Base-by-base conservation (phyloP, 2,888 invertebrate genomes). In the Cheilosia scutellata region DNA sequence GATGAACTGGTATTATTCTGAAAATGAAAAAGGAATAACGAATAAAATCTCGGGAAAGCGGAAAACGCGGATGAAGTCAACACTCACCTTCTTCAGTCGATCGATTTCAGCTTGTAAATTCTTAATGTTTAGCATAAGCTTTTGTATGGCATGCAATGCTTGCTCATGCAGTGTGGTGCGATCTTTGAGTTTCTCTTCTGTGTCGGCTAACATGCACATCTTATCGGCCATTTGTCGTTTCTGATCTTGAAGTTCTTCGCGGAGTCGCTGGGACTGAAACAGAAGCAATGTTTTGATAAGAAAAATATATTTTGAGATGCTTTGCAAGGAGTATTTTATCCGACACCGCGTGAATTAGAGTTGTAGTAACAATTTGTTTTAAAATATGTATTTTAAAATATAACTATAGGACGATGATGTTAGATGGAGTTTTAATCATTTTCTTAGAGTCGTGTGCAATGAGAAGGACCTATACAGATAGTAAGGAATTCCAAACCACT, bases 81-180 rank as follows among this genome's bases (percentile, higher is more conserved):
- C 9, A 58, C 47, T 37, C 11, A 84, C 82, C 72, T 88, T 89
- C 72, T 90, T 90, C 13, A 92, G 77, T 74, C 88, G 88, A 27
- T 89, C 89, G 13, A 91, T 89, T 88, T 92, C 91, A 47, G 88
- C 87, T 66, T 91, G 89, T 55, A 91, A 90, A 44, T 89, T 89
- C 84, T 90, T 91, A 44, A 91, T 88, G 82, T 89, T 89, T 29
- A 89, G 84, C 89, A 91, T 89, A n/a, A 92, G 83, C 68, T 91
- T 91, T 70, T 92, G 91, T 58, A 92, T 90, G 27, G 90, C 90
- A 72, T 91, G 90, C 44, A 90, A 91, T 2, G 91, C 91, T 76
- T 91, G 90, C 11, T 92, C 92, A 70, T 92, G 90, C 27, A 90
- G 89, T 40, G 89, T 88, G 2, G 90, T 90, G 11, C 90, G 90